Percentiles rank a stretch among this genome's conserved stretches.
Evolutionary conservation across 2,888 invertebrate genomes (phyloP).

Genomic region (Drosophila buzzatii): DNA sequence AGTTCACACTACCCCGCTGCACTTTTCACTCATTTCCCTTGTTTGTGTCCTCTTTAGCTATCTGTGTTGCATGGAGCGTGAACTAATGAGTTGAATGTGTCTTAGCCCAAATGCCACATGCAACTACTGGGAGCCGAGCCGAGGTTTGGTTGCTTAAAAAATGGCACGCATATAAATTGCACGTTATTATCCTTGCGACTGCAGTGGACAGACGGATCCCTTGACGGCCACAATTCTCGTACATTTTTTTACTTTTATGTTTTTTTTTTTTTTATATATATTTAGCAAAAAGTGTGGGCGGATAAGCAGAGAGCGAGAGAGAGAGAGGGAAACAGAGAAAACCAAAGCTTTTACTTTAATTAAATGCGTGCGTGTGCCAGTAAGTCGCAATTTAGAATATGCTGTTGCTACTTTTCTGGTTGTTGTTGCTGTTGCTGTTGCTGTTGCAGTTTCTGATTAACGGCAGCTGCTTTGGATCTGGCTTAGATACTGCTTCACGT

Average conservation of each 20-base stretch:
- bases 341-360: conserved; percentile 77
- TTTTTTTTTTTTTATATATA: conserved; percentile 12
- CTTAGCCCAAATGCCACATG: conserved; percentile 17
- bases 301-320: conserved; percentile 23
- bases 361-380: conserved; percentile 74
- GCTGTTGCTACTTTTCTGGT: conserved; percentile 31
- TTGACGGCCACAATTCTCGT: conserved; percentile 57
- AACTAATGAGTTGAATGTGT: conserved; percentile 32
- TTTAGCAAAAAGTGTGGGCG: conserved; percentile 25
- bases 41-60: not conserved
- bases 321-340: conserved; percentile 32
- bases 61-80: not conserved
- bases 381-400: conserved; percentile 67
- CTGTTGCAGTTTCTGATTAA: conserved; percentile 70
- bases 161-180: conserved; percentile 72
- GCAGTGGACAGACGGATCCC: conserved; percentile 53
- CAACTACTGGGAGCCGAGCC: conserved; percentile 12
- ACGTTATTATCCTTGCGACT: conserved; percentile 62
- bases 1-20: not conserved
- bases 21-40: conserved; percentile 7
- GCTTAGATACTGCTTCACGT: conserved; percentile 12
- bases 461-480: conserved; percentile 54
- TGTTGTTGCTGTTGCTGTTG: not conserved
- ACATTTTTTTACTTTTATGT: conserved; percentile 17
- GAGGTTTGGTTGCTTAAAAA: conserved; percentile 28